Base-by-base conservation (phyloP, 2,113 vertebrate species). In the Cygnus atratus region DNA sequence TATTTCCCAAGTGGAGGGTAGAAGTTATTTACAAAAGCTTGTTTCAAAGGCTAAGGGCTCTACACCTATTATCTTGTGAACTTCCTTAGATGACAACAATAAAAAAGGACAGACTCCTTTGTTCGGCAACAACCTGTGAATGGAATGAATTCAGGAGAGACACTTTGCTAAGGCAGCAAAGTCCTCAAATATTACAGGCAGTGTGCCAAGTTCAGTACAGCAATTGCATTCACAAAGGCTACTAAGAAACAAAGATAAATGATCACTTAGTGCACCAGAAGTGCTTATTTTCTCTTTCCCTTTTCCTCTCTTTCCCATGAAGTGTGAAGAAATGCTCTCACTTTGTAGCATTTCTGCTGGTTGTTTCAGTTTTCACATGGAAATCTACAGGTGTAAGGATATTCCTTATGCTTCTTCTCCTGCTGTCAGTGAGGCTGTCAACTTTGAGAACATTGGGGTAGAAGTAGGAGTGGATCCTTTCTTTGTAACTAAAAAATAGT, bases 21-120 rank as follows among this genome's bases (percentile, higher is more conserved):
- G 48, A 71, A 92, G 52, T 82, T 89, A 82, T 85, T 94, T 92
- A 67, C 52, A 84, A 94, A 95, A 84, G 48, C 62, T 87, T 83
- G 87, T 59, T 62, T 88, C 55, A 58, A 80, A 28, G 58, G 63
- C 41, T 82, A 48, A 52, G 46, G 59, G 11, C 63, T 91, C 87
- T 73, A 84, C 43, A 84, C 19, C 43, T 94, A 9, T 92, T 93
- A 84, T 20, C 63, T 68, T 4, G 7, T 65, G 43, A 92, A 43
- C 62, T 95, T 95, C 71, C 88, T 95, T 26, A 78, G 84, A 73
- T 61, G 54, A n/a, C 39, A 90, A 18, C 62, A 84, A 46, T 57
- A 58, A 67, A 58, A 92, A 93, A 76, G 57, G 88, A 58, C 57
- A 89, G 52, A n/a, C 55, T 93, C 29, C 29, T 61, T 88, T 93